phyloP scores from a whole-genome alignment of 2,113 vertebrate species.

The Clarias magur region DNA sequence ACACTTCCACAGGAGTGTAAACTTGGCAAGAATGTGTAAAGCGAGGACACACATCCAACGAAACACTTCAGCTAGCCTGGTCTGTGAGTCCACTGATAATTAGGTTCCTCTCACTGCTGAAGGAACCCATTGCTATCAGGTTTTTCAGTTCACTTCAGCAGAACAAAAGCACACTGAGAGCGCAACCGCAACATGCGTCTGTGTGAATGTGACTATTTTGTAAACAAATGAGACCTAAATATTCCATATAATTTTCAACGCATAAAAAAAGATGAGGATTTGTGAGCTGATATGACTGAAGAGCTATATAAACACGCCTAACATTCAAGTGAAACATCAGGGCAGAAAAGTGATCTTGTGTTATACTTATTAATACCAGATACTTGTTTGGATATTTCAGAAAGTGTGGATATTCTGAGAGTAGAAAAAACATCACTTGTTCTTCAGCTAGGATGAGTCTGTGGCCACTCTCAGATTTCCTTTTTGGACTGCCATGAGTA shows the following conservation, averaged over 20 bases:
- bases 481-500: not conserved
- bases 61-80: not conserved
- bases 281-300: not conserved
- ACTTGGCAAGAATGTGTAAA: constrained; percentile 65
- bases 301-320: not conserved
- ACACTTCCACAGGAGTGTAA: constrained; percentile 60
- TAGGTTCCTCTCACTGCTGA: not conserved
- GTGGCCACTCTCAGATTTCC: not conserved
- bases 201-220: not conserved
- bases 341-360: not conserved
- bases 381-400: not conserved
- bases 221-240: not conserved
- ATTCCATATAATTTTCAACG: no score
- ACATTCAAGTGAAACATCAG: not conserved
- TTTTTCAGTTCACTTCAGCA: not conserved
- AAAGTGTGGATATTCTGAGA: not conserved
- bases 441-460: not conserved
- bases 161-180: not conserved
- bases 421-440: not conserved
- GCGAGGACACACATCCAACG: constrained; percentile 27
- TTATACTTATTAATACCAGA: not conserved
- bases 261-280: not conserved
- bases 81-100: constrained; percentile 18
- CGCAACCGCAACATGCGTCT: not conserved
- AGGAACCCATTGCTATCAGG: not conserved